Evolutionary conservation across 2,888 invertebrate species (phyloP).

Genomic region (Spodoptera picta): DNA sequence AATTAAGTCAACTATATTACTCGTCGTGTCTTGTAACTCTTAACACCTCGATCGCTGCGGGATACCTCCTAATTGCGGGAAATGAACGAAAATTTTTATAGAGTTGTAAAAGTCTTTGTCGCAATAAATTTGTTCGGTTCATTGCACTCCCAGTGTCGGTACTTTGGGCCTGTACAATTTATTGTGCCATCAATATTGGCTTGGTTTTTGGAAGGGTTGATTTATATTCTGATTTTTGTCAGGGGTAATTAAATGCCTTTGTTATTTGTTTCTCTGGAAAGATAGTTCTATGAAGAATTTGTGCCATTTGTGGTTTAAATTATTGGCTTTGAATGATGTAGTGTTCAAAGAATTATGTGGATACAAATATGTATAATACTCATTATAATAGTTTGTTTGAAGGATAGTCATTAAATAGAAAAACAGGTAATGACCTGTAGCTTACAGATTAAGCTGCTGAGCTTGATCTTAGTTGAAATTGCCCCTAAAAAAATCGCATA

Average conservation of each 20-base stretch:
- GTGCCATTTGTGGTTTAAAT: too few relatives aligned
- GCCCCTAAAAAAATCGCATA: constrained; percentile 11
- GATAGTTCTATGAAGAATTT: too few relatives aligned
- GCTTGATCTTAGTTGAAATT: too few relatives aligned
- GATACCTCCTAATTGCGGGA: constrained; percentile 58
- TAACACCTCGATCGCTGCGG: constrained; percentile 50
- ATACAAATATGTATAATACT: too few relatives aligned
- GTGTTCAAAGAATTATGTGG: too few relatives aligned
- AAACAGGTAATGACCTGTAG: too few relatives aligned
- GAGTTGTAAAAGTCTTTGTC: constrained; percentile 75
- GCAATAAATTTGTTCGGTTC: constrained; percentile 80
- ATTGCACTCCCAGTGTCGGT: constrained; percentile 65
- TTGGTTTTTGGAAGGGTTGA: constrained; percentile 50
- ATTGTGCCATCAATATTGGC: constrained; percentile 22
- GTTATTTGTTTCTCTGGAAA: neutral
- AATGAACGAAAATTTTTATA: constrained; percentile 82
- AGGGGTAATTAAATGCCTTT: constrained; percentile 26
- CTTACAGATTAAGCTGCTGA: too few relatives aligned
- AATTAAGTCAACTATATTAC: constrained; percentile 71
- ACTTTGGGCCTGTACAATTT: constrained; percentile 67
- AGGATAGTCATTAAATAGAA: too few relatives aligned
- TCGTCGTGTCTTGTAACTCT: constrained; percentile 54
- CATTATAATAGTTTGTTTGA: too few relatives aligned
- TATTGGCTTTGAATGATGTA: too few relatives aligned
- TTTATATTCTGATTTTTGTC: constrained; percentile 35